These are phyloP conservation scores for Falco berigora DNA, from an alignment of 2,797 vertebrate genomes.

Conservation along the genomic window DNA sequence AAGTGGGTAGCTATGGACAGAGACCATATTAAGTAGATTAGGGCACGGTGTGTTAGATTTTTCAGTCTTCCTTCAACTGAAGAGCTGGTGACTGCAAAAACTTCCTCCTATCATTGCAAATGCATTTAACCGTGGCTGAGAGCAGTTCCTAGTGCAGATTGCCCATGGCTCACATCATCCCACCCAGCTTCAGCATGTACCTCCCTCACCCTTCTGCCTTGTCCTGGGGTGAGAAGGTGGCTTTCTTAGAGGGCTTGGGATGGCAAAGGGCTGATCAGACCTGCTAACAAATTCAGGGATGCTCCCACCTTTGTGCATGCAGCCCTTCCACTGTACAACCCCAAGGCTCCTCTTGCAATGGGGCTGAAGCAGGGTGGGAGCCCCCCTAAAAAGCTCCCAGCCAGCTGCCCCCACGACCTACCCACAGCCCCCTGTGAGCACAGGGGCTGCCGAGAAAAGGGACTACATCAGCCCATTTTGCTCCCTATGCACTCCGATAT, in stretches of 20 bases:
- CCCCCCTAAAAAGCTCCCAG: not conserved
- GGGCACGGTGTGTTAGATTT: not conserved
- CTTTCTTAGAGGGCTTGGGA: not conserved
- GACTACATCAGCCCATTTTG: not conserved
- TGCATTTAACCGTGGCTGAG: not conserved
- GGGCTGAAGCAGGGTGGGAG: not conserved
- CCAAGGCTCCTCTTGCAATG: not conserved
- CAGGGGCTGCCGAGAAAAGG: not conserved
- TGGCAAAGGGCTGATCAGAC: not conserved
- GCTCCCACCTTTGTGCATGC: not conserved
- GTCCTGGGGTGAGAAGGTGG: not conserved
- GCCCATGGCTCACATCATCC: not conserved
- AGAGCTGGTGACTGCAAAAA: not conserved
- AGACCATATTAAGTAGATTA: not conserved
- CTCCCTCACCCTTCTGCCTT: not conserved
- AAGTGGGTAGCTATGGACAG: not conserved
- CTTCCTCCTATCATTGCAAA: not conserved
- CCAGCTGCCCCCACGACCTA: not conserved
- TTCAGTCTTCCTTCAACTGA: slow-evolving; percentile 3
- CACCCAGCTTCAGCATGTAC: not conserved
- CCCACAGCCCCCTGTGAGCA: accelerated
- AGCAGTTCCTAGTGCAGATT: not conserved
- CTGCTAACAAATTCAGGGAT: not conserved
- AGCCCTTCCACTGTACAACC: not conserved
- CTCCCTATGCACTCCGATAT: accelerated